Evolutionary conservation across 2,797 vertebrate species (phyloP), one percentile per base, ranked within the genome.

Genomic region (Sphenodon punctatus): DNA sequence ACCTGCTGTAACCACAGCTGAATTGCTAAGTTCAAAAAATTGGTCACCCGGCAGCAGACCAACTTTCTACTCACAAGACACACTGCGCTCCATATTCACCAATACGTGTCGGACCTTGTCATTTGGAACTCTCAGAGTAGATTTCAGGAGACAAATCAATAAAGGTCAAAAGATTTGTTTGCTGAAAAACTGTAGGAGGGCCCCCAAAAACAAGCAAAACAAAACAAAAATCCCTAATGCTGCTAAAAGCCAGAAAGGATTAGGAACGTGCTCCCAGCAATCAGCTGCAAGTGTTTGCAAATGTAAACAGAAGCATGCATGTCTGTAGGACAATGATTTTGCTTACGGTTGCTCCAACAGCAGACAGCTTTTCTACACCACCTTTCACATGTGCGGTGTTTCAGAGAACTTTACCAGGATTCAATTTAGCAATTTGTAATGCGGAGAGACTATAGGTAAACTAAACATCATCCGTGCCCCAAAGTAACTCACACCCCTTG

Each of bases 231-330:
- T 61, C 39, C 23, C 46, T 46, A 80, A 59, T 61, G n/a, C 78
- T 80, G 75, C 61, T 67, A 83, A 80, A 79, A 84, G 82, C n/a
- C 36, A 60, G 63, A 67, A 27, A 68, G 30, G 46, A 60, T 67
- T 59, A 67, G 39, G 85, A 89, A 85, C 75, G 81, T 46, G 79
- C 43, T 49, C 72, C 46, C 43, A 77, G 79, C 78, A 85, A 82
- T 75, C 45, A 68, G 81, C 76, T 65, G n/a, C n/a, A n/a, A 86
- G 73, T 19, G 8, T 23, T 78, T 85, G n/a, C n/a, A n/a, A n/a
- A n/a, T n/a, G n/a, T n/a, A n/a, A n/a, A n/a, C n/a, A n/a, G n/a
- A 38, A 8, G 30, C 16, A 39, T n/a, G 42, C n/a, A n/a, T 60
- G 56, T 67, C 59, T 23, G 27, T 19, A 20, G 38, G 16, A 42